A percentile compares a stretch with the other conserved stretches of the same genome.
Conservation (phyloP, 2,113 vertebrate species). For the Copsychus sechellarum region DNA sequence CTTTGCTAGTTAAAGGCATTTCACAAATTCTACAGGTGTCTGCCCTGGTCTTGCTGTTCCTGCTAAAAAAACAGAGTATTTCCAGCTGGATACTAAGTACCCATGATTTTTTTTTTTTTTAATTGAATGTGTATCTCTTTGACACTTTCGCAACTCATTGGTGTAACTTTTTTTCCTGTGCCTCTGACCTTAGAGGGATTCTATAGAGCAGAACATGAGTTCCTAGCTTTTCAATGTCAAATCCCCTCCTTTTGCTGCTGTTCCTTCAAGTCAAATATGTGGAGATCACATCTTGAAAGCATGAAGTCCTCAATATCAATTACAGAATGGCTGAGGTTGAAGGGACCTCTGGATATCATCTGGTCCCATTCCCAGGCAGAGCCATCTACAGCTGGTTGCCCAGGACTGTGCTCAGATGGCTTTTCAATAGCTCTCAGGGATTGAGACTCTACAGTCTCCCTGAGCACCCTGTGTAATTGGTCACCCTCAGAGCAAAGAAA, state of each 20-base stretch:
- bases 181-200: not conserved
- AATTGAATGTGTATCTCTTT: not conserved
- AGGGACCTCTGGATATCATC: not conserved
- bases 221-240: not conserved
- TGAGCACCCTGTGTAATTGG: not conserved
- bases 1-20: not conserved
- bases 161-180: not conserved
- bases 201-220: not conserved
- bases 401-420: not conserved
- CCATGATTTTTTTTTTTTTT: not conserved
- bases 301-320: not conserved
- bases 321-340: not conserved
- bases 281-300: not conserved
- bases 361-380: not conserved
- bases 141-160: not conserved
- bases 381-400: not conserved
- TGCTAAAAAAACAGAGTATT: not conserved
- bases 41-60: not conserved
- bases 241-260: not conserved
- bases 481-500: not conserved
- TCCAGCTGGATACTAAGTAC: not conserved
- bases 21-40: not conserved
- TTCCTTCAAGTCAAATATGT: not conserved
- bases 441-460: not conserved
- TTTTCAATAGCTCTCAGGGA: not conserved